Evolutionary conservation across 2,888 invertebrate species (phyloP), one percentile per base, ranked within the genome.

Genomic region (Eupeodes luniger): DNA sequence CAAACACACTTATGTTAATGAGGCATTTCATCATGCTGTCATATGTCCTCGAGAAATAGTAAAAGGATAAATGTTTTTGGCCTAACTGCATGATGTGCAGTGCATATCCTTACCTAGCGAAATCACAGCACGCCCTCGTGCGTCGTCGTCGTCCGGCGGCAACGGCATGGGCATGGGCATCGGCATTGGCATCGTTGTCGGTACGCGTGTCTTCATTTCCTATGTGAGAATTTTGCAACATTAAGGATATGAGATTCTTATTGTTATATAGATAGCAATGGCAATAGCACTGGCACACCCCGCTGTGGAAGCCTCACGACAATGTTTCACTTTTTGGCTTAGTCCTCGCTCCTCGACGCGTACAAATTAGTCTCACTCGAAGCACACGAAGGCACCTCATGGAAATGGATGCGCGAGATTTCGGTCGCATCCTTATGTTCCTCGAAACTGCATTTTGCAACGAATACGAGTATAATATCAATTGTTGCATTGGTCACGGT

Each of bases 1-100:
- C 57, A 57, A 88, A 85, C 85, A 85, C 85, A 85, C 85, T 88
- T 88, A 88, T 88, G 88, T 85, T 88, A 88, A 88, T 88, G 88
- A 88, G 85, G 78, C 88, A 81, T 88, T 88, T 85, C 81, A 85
- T 85, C 85, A 85, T 78, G 81, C 85, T 81, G 81, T 84, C 85
- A 84, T 81, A 78, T 81, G 85, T 85, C 88, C 88, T 88, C 85
- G 67, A 88, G 53, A 77, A 64, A 83, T 27, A 57, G 67, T 55
- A 62, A 44, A 67, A 44, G 62, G 57, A 51, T 72, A 53, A 77
- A 77, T 67, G 72, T 62, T 78, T 70, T 36, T 49, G 62, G 53
- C 7, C 27, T 53, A 79, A 81, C 69, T 87, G 72, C 72, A 76
- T 80, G 27, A 27, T 27, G 27, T 27, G 27, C 27, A 27, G 85